Conservation (phyloP, 2,113 vertebrate genomes). For the Anthoscopus minutus region DNA sequence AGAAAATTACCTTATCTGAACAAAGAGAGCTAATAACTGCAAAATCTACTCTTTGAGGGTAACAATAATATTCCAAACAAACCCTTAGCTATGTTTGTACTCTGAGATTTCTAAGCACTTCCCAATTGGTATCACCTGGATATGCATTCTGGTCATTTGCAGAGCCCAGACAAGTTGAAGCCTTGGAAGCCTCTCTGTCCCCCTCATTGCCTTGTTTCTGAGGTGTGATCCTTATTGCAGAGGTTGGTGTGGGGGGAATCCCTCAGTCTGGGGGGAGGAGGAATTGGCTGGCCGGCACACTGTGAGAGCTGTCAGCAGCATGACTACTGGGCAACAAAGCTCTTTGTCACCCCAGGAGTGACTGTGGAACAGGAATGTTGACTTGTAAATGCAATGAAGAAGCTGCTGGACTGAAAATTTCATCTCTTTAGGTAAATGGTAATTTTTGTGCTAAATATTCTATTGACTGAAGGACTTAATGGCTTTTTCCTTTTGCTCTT, state of each 20-base stretch:
- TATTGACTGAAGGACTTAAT: neutral
- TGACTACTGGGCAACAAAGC: accelerated
- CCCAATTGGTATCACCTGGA: neutral
- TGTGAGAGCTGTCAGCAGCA: neutral
- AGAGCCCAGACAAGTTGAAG: neutral
- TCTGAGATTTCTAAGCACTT: neutral
- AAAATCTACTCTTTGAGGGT: neutral
- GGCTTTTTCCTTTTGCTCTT: neutral
- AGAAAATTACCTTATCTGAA: neutral
- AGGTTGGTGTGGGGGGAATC: neutral
- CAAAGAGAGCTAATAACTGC: neutral
- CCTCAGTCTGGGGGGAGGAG: neutral
- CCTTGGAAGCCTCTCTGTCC: neutral
- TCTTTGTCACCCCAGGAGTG: neutral
- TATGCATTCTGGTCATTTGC: neutral
- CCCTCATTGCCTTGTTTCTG: neutral
- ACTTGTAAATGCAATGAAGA: neutral
- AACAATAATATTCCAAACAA: neutral
- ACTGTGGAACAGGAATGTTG: accelerated
- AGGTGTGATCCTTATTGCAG: neutral
- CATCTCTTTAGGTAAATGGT: neutral
- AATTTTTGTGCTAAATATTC: neutral
- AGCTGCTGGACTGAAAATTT: neutral
- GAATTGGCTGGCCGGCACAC: neutral
- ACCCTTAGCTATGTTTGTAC: neutral